Conservation (phyloP, 2,113 vertebrate species). For the Xerus inauris region DNA sequence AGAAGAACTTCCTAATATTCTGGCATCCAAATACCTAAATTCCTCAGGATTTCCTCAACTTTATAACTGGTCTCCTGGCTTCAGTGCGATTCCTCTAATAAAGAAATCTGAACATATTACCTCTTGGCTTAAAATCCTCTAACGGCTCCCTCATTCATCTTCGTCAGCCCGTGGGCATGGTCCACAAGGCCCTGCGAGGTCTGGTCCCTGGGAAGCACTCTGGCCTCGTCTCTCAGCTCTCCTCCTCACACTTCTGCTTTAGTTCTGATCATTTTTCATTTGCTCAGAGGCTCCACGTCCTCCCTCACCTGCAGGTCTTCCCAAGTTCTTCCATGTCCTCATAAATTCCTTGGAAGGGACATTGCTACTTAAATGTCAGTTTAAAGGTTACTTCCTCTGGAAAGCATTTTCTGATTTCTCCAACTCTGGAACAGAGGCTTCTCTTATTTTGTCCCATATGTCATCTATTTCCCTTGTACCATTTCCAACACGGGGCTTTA, state of each 20-base stretch:
- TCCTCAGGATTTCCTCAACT: not conserved
- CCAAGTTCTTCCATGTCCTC: not conserved
- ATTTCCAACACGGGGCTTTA: not conserved
- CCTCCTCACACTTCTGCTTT: not conserved
- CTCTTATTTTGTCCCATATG: not conserved
- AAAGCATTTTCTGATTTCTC: not conserved
- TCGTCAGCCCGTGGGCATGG: not conserved
- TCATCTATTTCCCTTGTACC: not conserved
- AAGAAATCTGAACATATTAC: not conserved
- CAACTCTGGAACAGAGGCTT: not conserved
- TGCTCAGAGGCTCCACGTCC: not conserved
- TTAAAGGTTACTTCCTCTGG: not conserved
- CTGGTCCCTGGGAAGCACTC: not conserved
- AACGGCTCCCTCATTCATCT: not conserved
- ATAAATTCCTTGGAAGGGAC: not conserved
- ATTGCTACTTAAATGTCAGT: not conserved
- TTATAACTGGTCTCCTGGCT: not conserved
- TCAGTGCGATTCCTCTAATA: not conserved
- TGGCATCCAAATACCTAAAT: not conserved
- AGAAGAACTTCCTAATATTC: not conserved
- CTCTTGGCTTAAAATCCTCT: not conserved
- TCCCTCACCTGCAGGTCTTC: not conserved
- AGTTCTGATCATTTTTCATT: not conserved
- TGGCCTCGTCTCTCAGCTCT: not conserved
- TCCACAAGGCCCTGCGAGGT: not conserved